These are phyloP conservation scores for Toxotes chatareus DNA, from an alignment of 2,113 vertebrate genomes.

Conservation along the genomic window DNA sequence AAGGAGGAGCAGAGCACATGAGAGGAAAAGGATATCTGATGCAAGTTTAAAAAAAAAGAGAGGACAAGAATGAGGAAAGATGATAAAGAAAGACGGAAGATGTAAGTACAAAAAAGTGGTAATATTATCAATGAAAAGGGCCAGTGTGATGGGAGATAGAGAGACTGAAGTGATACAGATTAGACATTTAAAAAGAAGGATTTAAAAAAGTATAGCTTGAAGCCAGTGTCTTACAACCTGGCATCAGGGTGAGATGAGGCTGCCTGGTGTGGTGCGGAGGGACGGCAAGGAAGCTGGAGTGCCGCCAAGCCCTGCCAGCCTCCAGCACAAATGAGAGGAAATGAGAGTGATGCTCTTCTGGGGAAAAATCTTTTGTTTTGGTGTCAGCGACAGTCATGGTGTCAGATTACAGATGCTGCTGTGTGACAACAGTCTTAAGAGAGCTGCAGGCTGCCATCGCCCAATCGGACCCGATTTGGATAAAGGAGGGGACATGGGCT, in stretches of 20 bases:
- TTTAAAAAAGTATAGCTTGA: slow-evolving; percentile 43
- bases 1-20: background rate
- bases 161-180: slow-evolving; percentile 22
- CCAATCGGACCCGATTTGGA: slow-evolving; percentile 42
- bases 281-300: slow-evolving; percentile 61
- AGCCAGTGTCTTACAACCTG: slow-evolving; percentile 39
- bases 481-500: slow-evolving; percentile 10
- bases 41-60: background rate
- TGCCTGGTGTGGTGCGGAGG: slow-evolving; percentile 51
- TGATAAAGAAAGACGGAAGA: background rate
- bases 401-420: slow-evolving; percentile 57
- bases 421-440: slow-evolving; percentile 56
- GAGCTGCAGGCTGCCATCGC: slow-evolving; percentile 34
- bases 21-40: background rate
- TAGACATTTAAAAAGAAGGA: slow-evolving; percentile 30
- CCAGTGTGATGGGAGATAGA: slow-evolving; percentile 5
- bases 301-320: slow-evolving; percentile 62
- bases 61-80: background rate
- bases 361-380: slow-evolving; percentile 60
- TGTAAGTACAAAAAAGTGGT: background rate
- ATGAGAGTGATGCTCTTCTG: slow-evolving; percentile 67
- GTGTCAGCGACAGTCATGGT: slow-evolving; percentile 58
- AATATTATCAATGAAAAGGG: background rate
- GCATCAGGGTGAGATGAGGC: slow-evolving; percentile 38
- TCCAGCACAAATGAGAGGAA: slow-evolving; percentile 70